These are phyloP conservation scores for Cryptomyrus ogoouensis DNA, from an alignment of 2,113 vertebrate genomes.

Conservation along the genomic window DNA sequence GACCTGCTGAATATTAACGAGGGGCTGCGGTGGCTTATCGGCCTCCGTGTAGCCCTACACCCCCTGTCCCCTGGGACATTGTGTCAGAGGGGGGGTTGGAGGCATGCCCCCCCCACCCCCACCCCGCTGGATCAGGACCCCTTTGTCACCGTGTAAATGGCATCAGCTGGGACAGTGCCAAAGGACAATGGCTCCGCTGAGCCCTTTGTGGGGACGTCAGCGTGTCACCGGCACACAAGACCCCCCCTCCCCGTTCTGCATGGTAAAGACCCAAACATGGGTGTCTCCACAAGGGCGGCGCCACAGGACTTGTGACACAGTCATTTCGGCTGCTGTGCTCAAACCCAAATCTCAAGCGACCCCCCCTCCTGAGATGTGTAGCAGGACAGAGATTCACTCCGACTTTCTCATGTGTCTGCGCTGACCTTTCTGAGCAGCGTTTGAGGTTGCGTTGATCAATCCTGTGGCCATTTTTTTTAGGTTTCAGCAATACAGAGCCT, in stretches of 20 bases:
- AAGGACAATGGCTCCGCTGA: conserved; percentile 58
- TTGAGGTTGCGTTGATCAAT: background rate
- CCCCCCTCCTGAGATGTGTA: background rate
- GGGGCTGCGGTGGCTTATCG: conserved; percentile 34
- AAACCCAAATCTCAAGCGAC: background rate
- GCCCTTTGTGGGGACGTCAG: conserved; percentile 57
- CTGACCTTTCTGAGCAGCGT: background rate
- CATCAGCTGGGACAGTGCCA: conserved; percentile 64
- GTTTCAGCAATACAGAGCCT: background rate
- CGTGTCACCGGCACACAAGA: conserved; percentile 37
- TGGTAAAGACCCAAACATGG: background rate
- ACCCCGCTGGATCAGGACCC: conserved; percentile 40
- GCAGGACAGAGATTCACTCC: background rate
- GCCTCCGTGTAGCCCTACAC: conserved; percentile 26
- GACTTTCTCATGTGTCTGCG: background rate
- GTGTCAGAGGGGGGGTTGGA: too few species aligned
- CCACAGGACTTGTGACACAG: background rate
- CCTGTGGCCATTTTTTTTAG: background rate
- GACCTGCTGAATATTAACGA: conserved; percentile 58
- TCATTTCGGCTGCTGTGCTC: background rate
- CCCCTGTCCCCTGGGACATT: too few species aligned
- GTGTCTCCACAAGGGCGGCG: background rate
- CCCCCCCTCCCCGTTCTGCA: background rate
- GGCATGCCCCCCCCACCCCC: too few species aligned
- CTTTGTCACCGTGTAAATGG: conserved; percentile 65